Conservation (phyloP, 1,140 invertebrate species). For the Bursaphelenchus mucronatus region DNA sequence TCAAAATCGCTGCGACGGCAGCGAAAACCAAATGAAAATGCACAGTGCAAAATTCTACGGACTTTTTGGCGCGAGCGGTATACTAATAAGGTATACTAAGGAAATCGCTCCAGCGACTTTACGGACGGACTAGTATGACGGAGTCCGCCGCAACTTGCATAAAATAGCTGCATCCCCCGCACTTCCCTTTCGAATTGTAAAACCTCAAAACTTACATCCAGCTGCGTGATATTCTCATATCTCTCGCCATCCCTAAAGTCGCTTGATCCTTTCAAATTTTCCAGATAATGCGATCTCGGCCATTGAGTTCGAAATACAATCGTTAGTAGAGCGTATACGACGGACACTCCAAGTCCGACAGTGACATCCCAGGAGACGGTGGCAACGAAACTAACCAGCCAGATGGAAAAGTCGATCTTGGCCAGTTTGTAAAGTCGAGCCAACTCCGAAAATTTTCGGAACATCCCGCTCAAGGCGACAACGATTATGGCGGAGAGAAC, state of each 20-base stretch:
- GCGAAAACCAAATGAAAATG: too few relatives aligned
- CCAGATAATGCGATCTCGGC: slow-evolving; percentile 48
- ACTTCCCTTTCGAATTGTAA: not conserved
- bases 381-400: slow-evolving; percentile 3
- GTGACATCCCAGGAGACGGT: slow-evolving; percentile 30
- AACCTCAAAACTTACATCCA: not conserved
- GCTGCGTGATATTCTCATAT: slow-evolving; percentile 23
- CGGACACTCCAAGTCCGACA: slow-evolving; percentile 30
- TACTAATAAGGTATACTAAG: too few relatives aligned
- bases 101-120: too few relatives aligned
- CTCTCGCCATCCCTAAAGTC: slow-evolving; percentile 42
- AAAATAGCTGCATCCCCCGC: not conserved
- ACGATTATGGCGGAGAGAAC: slow-evolving; percentile 55
- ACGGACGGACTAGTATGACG: not conserved
- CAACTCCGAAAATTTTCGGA: slow-evolving; percentile 47
- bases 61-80: too few relatives aligned
- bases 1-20: too few relatives aligned
- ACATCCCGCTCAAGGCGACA: slow-evolving; percentile 54
- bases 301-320: slow-evolving; percentile 23
- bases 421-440: slow-evolving; percentile 31
- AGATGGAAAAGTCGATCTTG: slow-evolving; percentile 43
- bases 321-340: slow-evolving; percentile 44
- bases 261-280: slow-evolving; percentile 33
- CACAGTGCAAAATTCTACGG: too few relatives aligned
- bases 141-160: slow-evolving; percentile 31